Base-by-base conservation (phyloP, 2,797 vertebrate genomes). In the Neosilurus hyrtlii region DNA sequence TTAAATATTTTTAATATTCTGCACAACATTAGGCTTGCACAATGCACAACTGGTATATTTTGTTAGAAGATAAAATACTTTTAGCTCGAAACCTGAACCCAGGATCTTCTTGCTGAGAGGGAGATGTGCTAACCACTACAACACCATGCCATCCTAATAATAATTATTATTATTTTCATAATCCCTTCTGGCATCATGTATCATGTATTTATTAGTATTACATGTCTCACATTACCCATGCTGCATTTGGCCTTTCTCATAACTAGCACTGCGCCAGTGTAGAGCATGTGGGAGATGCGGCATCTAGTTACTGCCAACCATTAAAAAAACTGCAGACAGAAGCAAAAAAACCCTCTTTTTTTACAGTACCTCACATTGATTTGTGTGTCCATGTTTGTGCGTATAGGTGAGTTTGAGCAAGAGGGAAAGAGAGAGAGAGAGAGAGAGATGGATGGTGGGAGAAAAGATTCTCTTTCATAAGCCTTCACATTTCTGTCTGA, bases 241-340 rank as follows among this genome's bases (percentile, higher is more conserved):
- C 18, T 24, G 74, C 74, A 76, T 1, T 1, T 43, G 74, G 51
- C 35, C 74, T 76, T 76, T 63, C 22, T 35, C 57, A 56, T 81
- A 57, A 81, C 37, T 10, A 71, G 11, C 30, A 18, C 30, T 61
- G 54, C 14, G 2, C 56, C 62, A 16, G 56, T 65, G 12, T 37
- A 30, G 24, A 54, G 49, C 9, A 12, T 74, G 59, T 74, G 59
- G 56, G 49, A 74, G 80, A 65, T 73, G 11, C 61, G 22, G 63
- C 30, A 63, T 78, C 61, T 20, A 52, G 22, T 65, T 78, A 65
- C 76, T 52, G 61, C 43, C 76, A 65, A 65, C 37, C 75, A 62
- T 77, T 77, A 62, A 62, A 67, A 67, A 65, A 62, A 66, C 51
- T 56, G 78, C 65, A 80, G 63, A 67, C 51, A 37, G 78, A 67